A percentile compares a stretch with the other conserved stretches of the same genome.
phyloP scores from a whole-genome alignment of 2,797 vertebrate genomes.

The Bradypodion pumilum region DNA sequence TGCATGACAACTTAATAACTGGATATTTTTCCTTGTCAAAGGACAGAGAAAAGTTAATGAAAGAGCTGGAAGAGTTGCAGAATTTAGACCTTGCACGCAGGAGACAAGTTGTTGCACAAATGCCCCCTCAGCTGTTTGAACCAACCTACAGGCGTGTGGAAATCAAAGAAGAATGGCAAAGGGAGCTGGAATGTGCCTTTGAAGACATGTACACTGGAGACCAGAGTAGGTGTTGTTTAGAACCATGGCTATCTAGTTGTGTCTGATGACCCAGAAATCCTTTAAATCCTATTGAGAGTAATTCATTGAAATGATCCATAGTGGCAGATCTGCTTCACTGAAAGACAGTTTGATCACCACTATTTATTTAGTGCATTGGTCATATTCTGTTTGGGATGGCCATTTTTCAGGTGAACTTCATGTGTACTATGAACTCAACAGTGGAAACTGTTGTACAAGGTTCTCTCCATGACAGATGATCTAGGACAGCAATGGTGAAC shows the following conservation, averaged over 20 bases:
- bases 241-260: not conserved
- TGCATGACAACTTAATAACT: not conserved
- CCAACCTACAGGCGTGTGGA: constrained; percentile 81
- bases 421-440: too few relatives aligned
- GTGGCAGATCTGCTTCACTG: not conserved
- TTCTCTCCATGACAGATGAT: not conserved
- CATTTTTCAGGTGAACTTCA: not conserved
- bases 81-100: constrained; percentile 84
- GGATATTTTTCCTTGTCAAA: constrained; percentile 62
- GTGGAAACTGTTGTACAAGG: not conserved
- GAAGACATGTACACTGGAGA: constrained; percentile 89
- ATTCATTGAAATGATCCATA: not conserved
- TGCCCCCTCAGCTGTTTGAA: constrained; percentile 86
- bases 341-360: not conserved
- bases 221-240: constrained; percentile 77
- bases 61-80: constrained; percentile 88
- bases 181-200: constrained; percentile 90
- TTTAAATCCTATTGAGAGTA: not conserved
- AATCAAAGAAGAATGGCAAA: constrained; percentile 85
- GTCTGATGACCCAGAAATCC: not conserved
- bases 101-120: constrained; percentile 78
- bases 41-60: constrained; percentile 84
- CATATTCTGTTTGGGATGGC: not conserved
- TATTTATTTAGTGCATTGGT: not conserved
- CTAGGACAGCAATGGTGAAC: too few relatives aligned